Conservation (phyloP, 2,797 vertebrate species). For the Chloroceryle amazona region DNA sequence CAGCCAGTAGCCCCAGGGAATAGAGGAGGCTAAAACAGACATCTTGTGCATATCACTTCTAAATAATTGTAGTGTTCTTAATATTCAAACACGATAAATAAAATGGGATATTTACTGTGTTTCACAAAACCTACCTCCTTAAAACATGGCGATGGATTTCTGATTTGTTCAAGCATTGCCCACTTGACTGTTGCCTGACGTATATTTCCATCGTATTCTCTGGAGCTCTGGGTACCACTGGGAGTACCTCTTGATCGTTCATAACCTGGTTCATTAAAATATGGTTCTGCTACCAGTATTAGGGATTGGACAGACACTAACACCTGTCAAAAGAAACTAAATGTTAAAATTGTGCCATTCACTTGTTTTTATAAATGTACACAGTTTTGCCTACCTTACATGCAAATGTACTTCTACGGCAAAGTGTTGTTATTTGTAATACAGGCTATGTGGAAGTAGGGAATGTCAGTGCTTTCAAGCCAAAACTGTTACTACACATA, state of each 20-base stretch:
- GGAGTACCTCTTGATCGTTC: conserved; percentile 96
- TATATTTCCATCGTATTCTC: conserved; percentile 98
- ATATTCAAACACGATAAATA: background rate
- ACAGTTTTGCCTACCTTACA: background rate
- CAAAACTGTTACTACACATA: background rate
- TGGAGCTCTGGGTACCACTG: conserved; percentile 97
- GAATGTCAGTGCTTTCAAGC: accelerated
- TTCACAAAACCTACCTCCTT: conserved; percentile 89
- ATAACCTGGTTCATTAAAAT: conserved; percentile 98
- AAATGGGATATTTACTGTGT: background rate
- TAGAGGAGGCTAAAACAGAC: background rate
- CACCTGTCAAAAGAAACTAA: conserved; percentile 82
- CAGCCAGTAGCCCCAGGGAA: background rate
- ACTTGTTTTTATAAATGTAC: background rate
- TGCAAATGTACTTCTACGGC: background rate
- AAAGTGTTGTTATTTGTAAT: background rate
- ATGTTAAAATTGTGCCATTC: background rate
- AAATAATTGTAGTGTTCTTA: background rate
- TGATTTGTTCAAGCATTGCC: conserved; percentile 99
- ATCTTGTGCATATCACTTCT: background rate
- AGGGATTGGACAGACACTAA: conserved; percentile 98
- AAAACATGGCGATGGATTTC: conserved; percentile 97
- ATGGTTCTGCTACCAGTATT: conserved; percentile 96
- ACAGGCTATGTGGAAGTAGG: background rate
- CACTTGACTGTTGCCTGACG: conserved; percentile 97